A percentile compares a stretch with the other conserved stretches of the same genome.
Evolutionary conservation across 2,888 invertebrate genomes (phyloP).

Genomic region (Osmoderma eremita): DNA sequence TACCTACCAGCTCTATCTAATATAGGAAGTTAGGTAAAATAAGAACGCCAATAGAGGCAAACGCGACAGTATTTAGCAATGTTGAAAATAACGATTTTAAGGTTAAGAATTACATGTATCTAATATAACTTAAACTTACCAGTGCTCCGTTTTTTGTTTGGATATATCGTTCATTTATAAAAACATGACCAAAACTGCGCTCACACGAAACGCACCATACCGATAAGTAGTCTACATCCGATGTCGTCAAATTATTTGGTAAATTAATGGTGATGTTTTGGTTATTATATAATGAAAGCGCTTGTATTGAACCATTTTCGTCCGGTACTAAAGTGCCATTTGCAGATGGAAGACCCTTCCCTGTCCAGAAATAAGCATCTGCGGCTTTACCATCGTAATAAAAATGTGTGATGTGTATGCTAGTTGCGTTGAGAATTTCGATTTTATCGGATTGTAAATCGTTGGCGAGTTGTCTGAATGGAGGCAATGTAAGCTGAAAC

Average conservation of each 20-base stretch:
- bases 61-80: too few species aligned
- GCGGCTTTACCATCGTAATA: slow-evolving; percentile 49
- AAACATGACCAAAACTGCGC: slow-evolving; percentile 42
- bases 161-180: slow-evolving; percentile 33
- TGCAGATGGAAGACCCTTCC: slow-evolving; percentile 44
- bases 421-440: slow-evolving; percentile 44
- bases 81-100: too few species aligned
- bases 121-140: slow-evolving; percentile 32
- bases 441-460: slow-evolving; percentile 48
- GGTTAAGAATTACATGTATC: too few species aligned
- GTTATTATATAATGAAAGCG: slow-evolving; percentile 40
- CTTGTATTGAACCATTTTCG: slow-evolving; percentile 34
- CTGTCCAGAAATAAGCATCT: slow-evolving; percentile 49
- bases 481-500: slow-evolving; percentile 40
- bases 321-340: slow-evolving; percentile 44
- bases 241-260: slow-evolving; percentile 44
- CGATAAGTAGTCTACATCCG: slow-evolving; percentile 48
- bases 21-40: too few species aligned
- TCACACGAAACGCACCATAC: slow-evolving; percentile 46
- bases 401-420: slow-evolving; percentile 46
- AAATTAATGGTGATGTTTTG: slow-evolving; percentile 45
- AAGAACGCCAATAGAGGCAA: too few species aligned
- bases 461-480: slow-evolving; percentile 44
- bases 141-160: slow-evolving; percentile 11
- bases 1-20: too few species aligned